These are phyloP conservation scores for Neolamprologus toae DNA, from an alignment of 2,113 vertebrate species.

Conservation along the genomic window DNA sequence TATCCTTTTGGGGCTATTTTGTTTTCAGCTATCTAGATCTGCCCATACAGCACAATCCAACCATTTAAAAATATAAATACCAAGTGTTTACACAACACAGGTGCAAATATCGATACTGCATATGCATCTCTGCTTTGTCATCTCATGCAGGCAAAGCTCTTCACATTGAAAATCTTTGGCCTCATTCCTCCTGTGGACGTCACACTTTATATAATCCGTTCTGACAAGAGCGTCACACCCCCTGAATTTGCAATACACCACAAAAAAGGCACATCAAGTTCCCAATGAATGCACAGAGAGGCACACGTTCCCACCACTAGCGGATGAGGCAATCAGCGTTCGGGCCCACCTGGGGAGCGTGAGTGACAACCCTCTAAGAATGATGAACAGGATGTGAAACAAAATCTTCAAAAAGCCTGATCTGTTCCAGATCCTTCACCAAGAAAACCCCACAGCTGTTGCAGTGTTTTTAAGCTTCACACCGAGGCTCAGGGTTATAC, in stretches of 20 bases:
- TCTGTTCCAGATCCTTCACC: background rate
- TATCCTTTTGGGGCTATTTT: background rate
- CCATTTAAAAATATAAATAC: background rate
- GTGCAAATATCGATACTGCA: background rate
- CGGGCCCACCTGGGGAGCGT: background rate
- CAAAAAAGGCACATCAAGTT: background rate
- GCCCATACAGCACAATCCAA: background rate
- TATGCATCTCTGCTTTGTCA: background rate
- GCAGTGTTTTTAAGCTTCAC: background rate
- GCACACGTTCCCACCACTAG: background rate
- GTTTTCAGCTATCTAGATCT: background rate
- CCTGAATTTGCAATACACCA: slow-evolving; percentile 1
- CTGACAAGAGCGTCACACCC: slow-evolving; percentile 37
- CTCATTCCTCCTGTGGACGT: slow-evolving; percentile 41
- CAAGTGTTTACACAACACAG: background rate
- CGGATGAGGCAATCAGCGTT: background rate
- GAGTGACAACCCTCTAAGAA: background rate
- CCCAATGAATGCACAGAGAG: background rate
- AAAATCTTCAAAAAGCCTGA: background rate
- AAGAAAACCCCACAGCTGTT: background rate
- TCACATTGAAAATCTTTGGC: slow-evolving; percentile 8
- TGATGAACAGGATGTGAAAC: background rate
- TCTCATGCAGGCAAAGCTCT: background rate
- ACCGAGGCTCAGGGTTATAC: background rate
- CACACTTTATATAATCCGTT: slow-evolving; percentile 39